Percentiles rank a stretch among this genome's conserved stretches.
Conservation (phyloP, 2,113 vertebrate species). For the Colossoma macropomum region DNA sequence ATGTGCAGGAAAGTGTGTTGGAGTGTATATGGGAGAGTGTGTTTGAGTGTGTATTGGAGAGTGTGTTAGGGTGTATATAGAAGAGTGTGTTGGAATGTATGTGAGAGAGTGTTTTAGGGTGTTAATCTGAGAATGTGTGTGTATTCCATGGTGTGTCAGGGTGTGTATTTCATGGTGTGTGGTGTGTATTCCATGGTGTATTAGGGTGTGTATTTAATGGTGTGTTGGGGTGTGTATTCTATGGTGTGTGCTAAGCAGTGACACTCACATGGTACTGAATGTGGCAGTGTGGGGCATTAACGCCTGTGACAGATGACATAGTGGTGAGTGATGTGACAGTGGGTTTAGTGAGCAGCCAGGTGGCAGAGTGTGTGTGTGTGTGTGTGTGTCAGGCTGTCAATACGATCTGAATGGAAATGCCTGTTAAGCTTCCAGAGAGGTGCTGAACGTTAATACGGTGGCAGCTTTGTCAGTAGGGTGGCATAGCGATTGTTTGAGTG, state of each 20-base stretch:
- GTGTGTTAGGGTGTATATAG: too few relatives aligned
- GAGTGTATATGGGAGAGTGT: too few relatives aligned
- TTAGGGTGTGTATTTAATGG: too few relatives aligned
- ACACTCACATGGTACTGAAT: background rate
- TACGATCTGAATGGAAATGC: conserved; percentile 38
- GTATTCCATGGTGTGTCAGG: too few relatives aligned
- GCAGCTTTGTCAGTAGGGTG: conserved; percentile 19
- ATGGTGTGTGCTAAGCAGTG: background rate
- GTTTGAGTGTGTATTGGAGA: too few relatives aligned
- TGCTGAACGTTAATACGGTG: conserved; percentile 6
- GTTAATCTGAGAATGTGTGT: too few relatives aligned
- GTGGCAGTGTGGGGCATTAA: background rate
- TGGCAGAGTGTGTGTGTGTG: conserved; percentile 26
- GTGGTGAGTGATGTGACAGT: conserved; percentile 11
- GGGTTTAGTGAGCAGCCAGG: conserved; percentile 37
- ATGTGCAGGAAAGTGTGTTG: too few relatives aligned
- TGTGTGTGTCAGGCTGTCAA: conserved; percentile 26
- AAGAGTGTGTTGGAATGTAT: too few relatives aligned
- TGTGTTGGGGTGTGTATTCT: background rate
- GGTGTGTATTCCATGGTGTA: too few relatives aligned
- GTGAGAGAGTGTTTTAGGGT: too few relatives aligned
- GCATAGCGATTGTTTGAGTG: background rate
- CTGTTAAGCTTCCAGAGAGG: conserved; percentile 31
- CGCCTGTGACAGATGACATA: conserved; percentile 39
- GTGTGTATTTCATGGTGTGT: too few relatives aligned